Evolutionary conservation across 2,888 invertebrate species (phyloP).

Genomic region (Yponomeuta plumbellus): DNA sequence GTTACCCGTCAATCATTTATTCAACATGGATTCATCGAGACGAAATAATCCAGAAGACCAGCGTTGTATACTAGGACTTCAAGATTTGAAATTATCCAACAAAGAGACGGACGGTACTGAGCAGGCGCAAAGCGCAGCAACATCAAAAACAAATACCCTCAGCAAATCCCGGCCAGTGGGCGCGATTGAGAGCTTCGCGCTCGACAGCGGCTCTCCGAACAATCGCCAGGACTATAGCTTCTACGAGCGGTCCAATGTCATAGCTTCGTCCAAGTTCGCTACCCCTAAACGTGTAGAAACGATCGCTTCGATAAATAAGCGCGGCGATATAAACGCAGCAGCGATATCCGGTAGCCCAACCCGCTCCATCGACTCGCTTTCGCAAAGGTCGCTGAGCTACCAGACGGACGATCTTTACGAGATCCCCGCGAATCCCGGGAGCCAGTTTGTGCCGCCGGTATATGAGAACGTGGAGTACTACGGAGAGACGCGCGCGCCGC

Average conservation of each 20-base stretch:
- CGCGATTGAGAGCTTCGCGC: constrained; percentile 80
- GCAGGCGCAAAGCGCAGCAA: constrained; percentile 66
- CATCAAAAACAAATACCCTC: constrained; percentile 53
- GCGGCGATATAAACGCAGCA: constrained; percentile 57
- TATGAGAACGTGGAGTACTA: constrained; percentile 92
- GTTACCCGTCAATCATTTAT: not conserved
- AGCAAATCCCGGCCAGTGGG: constrained; percentile 77
- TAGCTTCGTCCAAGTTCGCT: constrained; percentile 86
- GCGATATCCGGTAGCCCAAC: constrained; percentile 74
- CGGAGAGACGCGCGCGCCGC: constrained; percentile 74
- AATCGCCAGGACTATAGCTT: constrained; percentile 70
- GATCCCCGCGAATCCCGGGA: constrained; percentile 59
- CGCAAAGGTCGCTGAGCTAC: constrained; percentile 75
- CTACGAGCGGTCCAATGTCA: constrained; percentile 83
- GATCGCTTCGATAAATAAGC: constrained; percentile 68
- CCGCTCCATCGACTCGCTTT: constrained; percentile 76
- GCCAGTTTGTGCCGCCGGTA: constrained; percentile 62
- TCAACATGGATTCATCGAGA: constrained; percentile 58
- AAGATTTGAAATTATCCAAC: constrained; percentile 72
- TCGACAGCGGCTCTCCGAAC: constrained; percentile 65
- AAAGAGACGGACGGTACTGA: constrained; percentile 70
- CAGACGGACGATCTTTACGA: constrained; percentile 67
- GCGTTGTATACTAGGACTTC: constrained; percentile 66
- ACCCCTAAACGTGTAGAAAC: constrained; percentile 85
- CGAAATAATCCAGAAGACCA: constrained; percentile 63